These are phyloP conservation scores for Sarcophaga rosellei DNA, from an alignment of 2,888 invertebrate genomes.

Conservation along the genomic window DNA sequence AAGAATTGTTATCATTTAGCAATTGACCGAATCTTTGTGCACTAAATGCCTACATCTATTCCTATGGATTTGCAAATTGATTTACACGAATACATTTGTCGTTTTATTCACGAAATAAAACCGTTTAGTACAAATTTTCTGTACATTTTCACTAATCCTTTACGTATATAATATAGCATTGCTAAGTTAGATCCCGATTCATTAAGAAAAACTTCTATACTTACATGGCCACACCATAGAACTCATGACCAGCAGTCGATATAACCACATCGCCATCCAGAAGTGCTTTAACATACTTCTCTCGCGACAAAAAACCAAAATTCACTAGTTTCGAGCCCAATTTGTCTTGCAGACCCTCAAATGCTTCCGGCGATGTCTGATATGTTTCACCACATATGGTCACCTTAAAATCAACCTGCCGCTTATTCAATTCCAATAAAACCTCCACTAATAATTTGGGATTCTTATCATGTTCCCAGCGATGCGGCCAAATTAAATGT, in stretches of 20 bases:
- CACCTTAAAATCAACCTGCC: conserved; percentile 83
- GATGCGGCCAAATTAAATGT: conserved; percentile 88
- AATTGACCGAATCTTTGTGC: too few relatives aligned
- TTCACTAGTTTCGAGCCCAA: conserved; percentile 82
- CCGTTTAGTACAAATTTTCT: too few relatives aligned
- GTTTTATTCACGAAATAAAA: too few relatives aligned
- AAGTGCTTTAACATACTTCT: conserved; percentile 84
- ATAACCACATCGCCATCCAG: conserved; percentile 85
- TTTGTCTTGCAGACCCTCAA: conserved; percentile 82
- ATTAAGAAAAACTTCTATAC: conserved; percentile 70
- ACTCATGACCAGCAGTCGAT: conserved; percentile 89
- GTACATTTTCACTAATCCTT: too few relatives aligned
- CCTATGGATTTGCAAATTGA: too few relatives aligned
- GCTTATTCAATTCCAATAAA: conserved; percentile 82
- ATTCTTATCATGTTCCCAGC: conserved; percentile 91
- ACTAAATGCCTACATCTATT: too few relatives aligned
- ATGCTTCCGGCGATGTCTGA: conserved; percentile 84
- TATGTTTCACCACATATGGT: conserved; percentile 85
- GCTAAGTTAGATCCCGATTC: too few relatives aligned
- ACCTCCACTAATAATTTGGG: conserved; percentile 85
- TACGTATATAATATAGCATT: too few relatives aligned
- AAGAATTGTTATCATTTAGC: too few relatives aligned
- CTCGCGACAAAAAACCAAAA: conserved; percentile 84
- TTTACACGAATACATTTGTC: too few relatives aligned
- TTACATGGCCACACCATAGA: conserved; percentile 89